Conservation (phyloP, 2,888 invertebrate genomes). For the Epistrophe grossulariae region DNA sequence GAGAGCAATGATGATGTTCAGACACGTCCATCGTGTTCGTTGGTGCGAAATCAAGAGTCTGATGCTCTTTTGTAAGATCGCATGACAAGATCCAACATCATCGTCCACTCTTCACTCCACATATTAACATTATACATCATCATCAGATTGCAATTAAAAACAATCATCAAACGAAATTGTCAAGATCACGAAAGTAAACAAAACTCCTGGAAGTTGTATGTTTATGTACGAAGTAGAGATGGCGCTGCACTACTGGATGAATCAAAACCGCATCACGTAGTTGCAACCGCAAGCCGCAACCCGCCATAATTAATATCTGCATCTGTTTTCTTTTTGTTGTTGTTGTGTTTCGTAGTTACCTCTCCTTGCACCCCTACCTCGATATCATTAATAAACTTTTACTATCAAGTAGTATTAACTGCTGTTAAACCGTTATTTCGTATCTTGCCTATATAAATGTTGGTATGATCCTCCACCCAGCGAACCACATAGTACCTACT, state of each 20-base stretch:
- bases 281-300: background rate
- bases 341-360: constrained; percentile 7
- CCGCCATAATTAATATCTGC: constrained; percentile 68
- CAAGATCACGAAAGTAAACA: constrained; percentile 75
- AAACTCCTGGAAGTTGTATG: constrained; percentile 37
- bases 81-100: constrained; percentile 65
- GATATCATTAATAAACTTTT: constrained; percentile 69
- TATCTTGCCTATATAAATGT: constrained; percentile 5
- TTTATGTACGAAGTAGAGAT: background rate
- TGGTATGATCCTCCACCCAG: constrained; percentile 21
- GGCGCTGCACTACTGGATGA: background rate
- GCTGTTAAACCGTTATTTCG: constrained; percentile 68
- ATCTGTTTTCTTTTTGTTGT: constrained; percentile 30
- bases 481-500: background rate
- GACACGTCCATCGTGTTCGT: constrained; percentile 26
- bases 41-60: constrained; percentile 42
- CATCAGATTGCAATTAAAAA: constrained; percentile 72
- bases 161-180: constrained; percentile 74
- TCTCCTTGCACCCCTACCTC: constrained; percentile 23
- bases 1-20: constrained; percentile 18
- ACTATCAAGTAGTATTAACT: constrained; percentile 70
- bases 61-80: constrained; percentile 31
- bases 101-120: constrained; percentile 26
- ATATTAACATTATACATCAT: constrained; percentile 46
- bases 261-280: background rate